Percentiles rank a stretch among this genome's conserved stretches.
Conservation (phyloP, 1,140 invertebrate species). For the Saccostrea cuccullata region DNA sequence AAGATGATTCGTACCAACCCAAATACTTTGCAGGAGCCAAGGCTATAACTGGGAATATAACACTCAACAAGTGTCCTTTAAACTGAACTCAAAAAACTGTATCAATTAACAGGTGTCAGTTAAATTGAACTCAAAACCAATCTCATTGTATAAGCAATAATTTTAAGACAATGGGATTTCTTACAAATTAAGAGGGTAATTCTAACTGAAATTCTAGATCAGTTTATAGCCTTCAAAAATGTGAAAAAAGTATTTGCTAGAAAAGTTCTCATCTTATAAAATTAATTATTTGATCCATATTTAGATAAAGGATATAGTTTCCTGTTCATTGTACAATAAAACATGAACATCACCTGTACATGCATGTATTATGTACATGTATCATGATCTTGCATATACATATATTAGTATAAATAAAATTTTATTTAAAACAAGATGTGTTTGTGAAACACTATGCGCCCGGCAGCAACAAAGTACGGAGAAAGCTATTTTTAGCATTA, state of each 20-base stretch:
- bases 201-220: not conserved
- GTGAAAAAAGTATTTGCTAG: too few species aligned
- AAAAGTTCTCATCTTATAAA: too few species aligned
- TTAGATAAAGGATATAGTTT: too few species aligned
- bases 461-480: too few species aligned
- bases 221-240: not conserved
- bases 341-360: too few species aligned
- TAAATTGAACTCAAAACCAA: not conserved
- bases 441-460: too few species aligned
- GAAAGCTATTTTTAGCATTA: too few species aligned
- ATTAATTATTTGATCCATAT: not conserved
- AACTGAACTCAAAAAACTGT: constrained; percentile 64
- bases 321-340: too few species aligned
- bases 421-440: too few species aligned
- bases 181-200: not conserved
- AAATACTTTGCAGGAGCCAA: constrained; percentile 63
- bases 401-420: too few species aligned
- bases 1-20: constrained; percentile 38
- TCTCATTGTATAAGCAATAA: not conserved
- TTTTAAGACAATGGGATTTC: not conserved
- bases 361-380: too few species aligned
- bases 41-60: constrained; percentile 61
- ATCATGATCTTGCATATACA: too few species aligned
- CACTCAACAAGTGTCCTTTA: constrained; percentile 67
- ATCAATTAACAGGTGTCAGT: constrained; percentile 56